Evolutionary conservation across 2,888 invertebrate species (phyloP).

Genomic region (Amorpha juglandis): DNA sequence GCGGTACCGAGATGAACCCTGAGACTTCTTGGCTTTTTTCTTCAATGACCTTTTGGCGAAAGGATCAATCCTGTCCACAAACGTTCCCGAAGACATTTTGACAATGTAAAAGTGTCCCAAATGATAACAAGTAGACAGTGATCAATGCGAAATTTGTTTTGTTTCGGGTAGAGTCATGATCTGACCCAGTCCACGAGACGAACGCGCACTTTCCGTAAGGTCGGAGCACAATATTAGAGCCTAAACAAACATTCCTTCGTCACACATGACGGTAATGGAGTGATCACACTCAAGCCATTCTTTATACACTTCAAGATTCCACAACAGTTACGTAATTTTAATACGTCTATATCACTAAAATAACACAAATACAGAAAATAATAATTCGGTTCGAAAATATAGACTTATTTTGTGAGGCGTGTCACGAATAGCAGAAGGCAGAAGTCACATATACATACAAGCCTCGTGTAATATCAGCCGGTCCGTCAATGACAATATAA

Average conservation of each 20-base stretch:
- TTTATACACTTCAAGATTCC: slow-evolving; percentile 82
- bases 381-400: slow-evolving; percentile 80
- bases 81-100: slow-evolving; percentile 91
- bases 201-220: slow-evolving; percentile 79
- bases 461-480: slow-evolving; percentile 85
- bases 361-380: slow-evolving; percentile 80
- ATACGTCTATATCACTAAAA: slow-evolving; percentile 80
- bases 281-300: slow-evolving; percentile 84
- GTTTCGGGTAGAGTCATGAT: slow-evolving; percentile 82
- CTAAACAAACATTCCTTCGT: slow-evolving; percentile 85
- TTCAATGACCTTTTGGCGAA: slow-evolving; percentile 99
- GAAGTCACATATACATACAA: slow-evolving; percentile 85
- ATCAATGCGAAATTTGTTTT: slow-evolving; percentile 81
- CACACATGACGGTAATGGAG: slow-evolving; percentile 84
- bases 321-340: slow-evolving; percentile 85
- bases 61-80: slow-evolving; percentile 99
- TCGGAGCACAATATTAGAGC: slow-evolving; percentile 81
- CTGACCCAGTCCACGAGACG: slow-evolving; percentile 77
- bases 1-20: slow-evolving; percentile 99
- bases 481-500: slow-evolving; percentile 84
- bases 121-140: slow-evolving; percentile 78
- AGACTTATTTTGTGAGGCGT: slow-evolving; percentile 84
- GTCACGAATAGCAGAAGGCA: slow-evolving; percentile 84
- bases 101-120: slow-evolving; percentile 80
- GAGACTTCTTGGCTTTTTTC: slow-evolving; percentile 99